A percentile compares a stretch with the other conserved stretches of the same genome.
phyloP scores from a whole-genome alignment of 92 coral and sea anemone genomes.

The Virgularia gustaviana region DNA sequence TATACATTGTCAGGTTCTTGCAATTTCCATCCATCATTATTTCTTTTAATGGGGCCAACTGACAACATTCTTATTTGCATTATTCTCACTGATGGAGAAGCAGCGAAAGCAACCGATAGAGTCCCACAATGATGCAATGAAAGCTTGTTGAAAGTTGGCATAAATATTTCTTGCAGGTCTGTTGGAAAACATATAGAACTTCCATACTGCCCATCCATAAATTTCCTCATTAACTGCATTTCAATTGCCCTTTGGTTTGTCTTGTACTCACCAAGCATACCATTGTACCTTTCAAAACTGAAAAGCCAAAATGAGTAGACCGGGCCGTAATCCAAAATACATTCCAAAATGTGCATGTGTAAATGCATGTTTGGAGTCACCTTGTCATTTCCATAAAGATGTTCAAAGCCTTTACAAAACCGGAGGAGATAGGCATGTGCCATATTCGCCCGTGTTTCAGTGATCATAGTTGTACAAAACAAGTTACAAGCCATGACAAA shows the following conservation, averaged over 20 bases:
- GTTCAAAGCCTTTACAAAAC: slow-evolving; percentile 29
- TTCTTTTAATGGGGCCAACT: slow-evolving; percentile 28
- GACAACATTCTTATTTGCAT: slow-evolving; percentile 23
- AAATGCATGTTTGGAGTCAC: slow-evolving; percentile 57
- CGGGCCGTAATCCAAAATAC: slow-evolving; percentile 61
- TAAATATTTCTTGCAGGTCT: slow-evolving; percentile 25
- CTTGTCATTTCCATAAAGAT: slow-evolving; percentile 35
- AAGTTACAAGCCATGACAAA: slow-evolving; percentile 44
- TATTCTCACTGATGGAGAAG: not conserved
- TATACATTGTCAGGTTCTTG: not conserved
- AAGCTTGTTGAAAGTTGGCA: slow-evolving; percentile 29
- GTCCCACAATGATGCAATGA: slow-evolving; percentile 14
- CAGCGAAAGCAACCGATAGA: not conserved
- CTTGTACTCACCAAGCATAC: slow-evolving; percentile 42
- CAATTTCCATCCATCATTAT: not conserved
- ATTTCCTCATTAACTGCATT: slow-evolving; percentile 53
- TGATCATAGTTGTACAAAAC: slow-evolving; percentile 24
- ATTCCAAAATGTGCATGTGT: slow-evolving; percentile 45
- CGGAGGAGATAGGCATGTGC: not conserved
- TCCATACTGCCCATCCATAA: slow-evolving; percentile 12
- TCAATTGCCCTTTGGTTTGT: slow-evolving; percentile 40
- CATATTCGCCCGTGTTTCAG: not conserved
- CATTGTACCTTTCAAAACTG: slow-evolving; percentile 47
- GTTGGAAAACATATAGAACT: slow-evolving; percentile 31
- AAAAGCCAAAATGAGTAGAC: slow-evolving; percentile 53